Evolutionary conservation across 2,797 vertebrate genomes (phyloP).

Genomic region (Rhinogobio ventralis): DNA sequence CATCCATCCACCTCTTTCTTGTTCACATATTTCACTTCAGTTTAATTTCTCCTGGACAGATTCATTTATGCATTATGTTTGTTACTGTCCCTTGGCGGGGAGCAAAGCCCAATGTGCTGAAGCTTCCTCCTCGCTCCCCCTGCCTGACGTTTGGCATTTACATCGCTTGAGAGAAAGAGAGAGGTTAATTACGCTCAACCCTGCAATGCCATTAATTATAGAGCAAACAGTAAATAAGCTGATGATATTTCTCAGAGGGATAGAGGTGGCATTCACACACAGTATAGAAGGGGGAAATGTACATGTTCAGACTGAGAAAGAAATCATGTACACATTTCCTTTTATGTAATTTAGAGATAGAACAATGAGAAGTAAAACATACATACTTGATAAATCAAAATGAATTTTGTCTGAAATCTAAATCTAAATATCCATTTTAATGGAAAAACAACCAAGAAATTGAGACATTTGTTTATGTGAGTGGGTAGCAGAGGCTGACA

Average conservation of each 20-base stretch:
- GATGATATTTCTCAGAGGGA: constrained; percentile 63
- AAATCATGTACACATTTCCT: background rate
- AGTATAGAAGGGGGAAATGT: background rate
- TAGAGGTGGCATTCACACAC: constrained; percentile 39
- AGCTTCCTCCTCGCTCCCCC: constrained; percentile 62
- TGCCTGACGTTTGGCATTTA: constrained; percentile 76
- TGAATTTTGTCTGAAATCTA: constrained; percentile 12
- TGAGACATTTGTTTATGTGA: constrained; percentile 58
- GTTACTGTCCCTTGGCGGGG: constrained; percentile 31
- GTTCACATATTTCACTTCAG: background rate
- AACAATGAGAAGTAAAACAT: background rate
- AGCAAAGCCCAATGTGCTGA: constrained; percentile 61
- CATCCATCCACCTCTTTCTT: background rate
- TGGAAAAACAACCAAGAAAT: constrained; percentile 61
- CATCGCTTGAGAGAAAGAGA: constrained; percentile 61
- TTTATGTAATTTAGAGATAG: background rate
- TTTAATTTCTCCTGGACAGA: constrained; percentile 2
- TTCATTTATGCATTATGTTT: constrained; percentile 29
- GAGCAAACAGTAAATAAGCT: constrained; percentile 75
- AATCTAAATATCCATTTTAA: constrained; percentile 40
- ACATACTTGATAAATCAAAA: constrained; percentile 5
- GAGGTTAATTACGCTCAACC: constrained; percentile 79
- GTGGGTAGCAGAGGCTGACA: constrained; percentile 55
- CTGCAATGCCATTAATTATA: constrained; percentile 73
- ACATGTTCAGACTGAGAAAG: background rate